Evolutionary conservation across 1,140 invertebrate genomes (phyloP), one percentile per base, ranked within the genome.

Genomic region (Hermetia illucens): DNA sequence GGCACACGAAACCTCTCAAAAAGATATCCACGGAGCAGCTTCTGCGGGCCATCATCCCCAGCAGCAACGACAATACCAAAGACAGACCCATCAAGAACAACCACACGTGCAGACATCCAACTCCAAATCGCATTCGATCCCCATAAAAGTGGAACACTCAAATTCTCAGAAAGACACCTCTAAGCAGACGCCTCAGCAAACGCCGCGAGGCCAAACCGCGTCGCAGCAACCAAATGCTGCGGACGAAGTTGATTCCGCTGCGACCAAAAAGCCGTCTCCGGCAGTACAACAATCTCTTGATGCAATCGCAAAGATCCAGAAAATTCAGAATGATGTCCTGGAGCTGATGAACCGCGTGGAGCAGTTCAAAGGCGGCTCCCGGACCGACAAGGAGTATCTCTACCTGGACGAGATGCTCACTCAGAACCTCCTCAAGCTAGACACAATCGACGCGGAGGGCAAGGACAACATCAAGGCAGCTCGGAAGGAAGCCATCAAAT

Each of bases 381-480:
- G 87, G 48, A 90, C 89, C 55, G 66, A 79, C 40, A 92, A 87
- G 51, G 63, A 87, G 29, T 88, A 76, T 53, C 5, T 38, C 6
- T 38, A 38, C 15, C 56, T 92, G 24, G 88, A 92, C 55, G 88
- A 94, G 60, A 91, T 92, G 87, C 61, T 94, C 17, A 92, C 87
- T 2, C 71, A 87, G 34, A 82, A 84, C 52, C 64, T 92, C 38
- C 72, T 92, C 4, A 86, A 87, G 55, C 59, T 92, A 40, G 89
- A 94, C 54, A 76, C 80, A 48, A 81, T 94, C 36, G 84, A 90
- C 51, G 82, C 84, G 1, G 83, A 87, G 36, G 84, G 85, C 0
- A 77, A 82, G 47, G 83, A 89, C 21, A 77, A 83, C 45, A 79
- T 93, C 13, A 64, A 87, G 45, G 72, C 73, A 37, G 79, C 82